Evolutionary conservation across 2,888 invertebrate species (phyloP), one percentile per base, ranked within the genome.

Genomic region (Sinohyriopsis cumingii): DNA sequence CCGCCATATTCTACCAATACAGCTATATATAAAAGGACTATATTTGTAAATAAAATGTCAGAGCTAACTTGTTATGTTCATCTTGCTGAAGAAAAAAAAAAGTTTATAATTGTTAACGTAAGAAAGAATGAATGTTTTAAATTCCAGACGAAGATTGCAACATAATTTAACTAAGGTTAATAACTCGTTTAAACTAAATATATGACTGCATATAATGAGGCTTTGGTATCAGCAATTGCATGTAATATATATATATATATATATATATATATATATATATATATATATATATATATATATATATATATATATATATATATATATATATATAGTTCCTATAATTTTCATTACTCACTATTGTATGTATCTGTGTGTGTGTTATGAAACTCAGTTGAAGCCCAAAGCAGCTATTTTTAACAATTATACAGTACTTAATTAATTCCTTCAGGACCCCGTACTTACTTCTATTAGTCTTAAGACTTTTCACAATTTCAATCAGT

Each of bases 11-110:
- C 65, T 56, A 24, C 33, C 28, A 55, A 20, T 19, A 56, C 22
- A 64, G 3, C 28, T 15, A 65, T 25, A 55, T 20, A 19, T 55
- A 65, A 65, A 65, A 64, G 20, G 25, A 65, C 66, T 72, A 72
- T 72, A 69, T 72, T 68, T 72, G 66, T 72, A 68, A 60, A 72
- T 66, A 72, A 72, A 45, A 45, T 45, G 45, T 45, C 15, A 45
- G 45, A 45, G 9, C 15, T 62, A 24, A n/a, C 25, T 33, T 28
- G 28, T 19, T 33, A 62, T 25, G 33, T 33, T 28, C 62, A 62
- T 33, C 19, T 25, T 22, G n/a, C 25, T 33, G 33, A n/a, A 18
- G 15, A 25, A n/a, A 62, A 25, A 62, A n/a, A 61, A 3, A 28
- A 62, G n/a, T 19, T 45, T 33, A 33, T 33, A 33, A 7, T 7